Base-by-base conservation (phyloP, 1,140 invertebrate genomes). In the Carposina sasakii region DNA sequence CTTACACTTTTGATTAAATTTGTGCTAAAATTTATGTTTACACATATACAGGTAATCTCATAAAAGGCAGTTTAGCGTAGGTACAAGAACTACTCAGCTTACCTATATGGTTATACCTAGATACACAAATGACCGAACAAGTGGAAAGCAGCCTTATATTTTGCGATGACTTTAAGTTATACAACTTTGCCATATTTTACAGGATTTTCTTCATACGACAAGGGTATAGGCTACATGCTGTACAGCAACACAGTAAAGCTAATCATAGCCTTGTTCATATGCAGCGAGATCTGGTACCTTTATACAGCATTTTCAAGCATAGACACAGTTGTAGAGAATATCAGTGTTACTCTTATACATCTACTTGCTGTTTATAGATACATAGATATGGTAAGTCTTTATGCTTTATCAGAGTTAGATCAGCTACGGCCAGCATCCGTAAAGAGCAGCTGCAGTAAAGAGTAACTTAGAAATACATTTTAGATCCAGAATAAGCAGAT, bases 301-400 rank as follows among this genome's bases (percentile, higher is more conserved):
- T 42, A 65, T 37, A 70, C 50, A 16, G 52, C 55, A 9, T 20
- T 57, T 0, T 42, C 41, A 0, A 50, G 23, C 30, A 41, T 76
- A 9, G 69, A 76, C 24, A 57, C 55, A n/a, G 42, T 74, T 15
- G 63, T 71, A 3, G 68, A 54, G 8, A 64, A 56, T 20, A 56
- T 77, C 19, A 76, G 70, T 20, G 69, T 52, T 0, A 67, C 58
- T 0, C 22, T 71, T 5, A 61, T 74, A 23, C 68, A 77, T 34
- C 53, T 60, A 1, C 68, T 73, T 2, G 57, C 68, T 15, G 16
- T 70, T 0, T 72, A 66, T 23, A 60, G 72, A 55, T 77, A 66
- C 36, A 54, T 22, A 34, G 72, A 64, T 52, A 70, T 67, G 70
- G 74, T 67, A 55, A 63, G 24, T n/a, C n/a, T n/a, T n/a, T n/a